Percentiles rank a stretch among this genome's conserved stretches.
Conservation (phyloP, 2,797 vertebrate species). For the Dallia pectoralis region DNA sequence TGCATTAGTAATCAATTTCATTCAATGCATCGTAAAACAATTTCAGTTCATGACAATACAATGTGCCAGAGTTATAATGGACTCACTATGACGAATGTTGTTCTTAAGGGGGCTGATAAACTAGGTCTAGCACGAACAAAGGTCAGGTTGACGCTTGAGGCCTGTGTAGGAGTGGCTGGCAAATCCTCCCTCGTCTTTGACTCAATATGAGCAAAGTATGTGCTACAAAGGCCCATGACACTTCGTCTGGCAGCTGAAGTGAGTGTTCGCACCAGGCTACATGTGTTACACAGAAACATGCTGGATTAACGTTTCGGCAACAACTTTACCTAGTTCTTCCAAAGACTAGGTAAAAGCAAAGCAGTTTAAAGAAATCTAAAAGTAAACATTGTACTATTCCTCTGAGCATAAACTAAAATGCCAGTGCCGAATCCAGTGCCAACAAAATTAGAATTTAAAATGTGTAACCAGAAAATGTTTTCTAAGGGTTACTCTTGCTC, state of each 20-base stretch:
- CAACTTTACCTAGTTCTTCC: background rate
- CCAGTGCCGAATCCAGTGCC: conserved; percentile 5
- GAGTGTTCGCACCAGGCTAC: conserved; percentile 32
- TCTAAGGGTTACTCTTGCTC: conserved; percentile 1
- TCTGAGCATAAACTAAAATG: conserved; percentile 17
- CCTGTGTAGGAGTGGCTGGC: conserved; percentile 27
- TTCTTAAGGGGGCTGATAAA: background rate
- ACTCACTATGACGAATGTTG: conserved; percentile 1
- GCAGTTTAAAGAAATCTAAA: conserved; percentile 6
- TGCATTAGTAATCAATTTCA: conserved; percentile 59
- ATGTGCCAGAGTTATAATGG: conserved; percentile 29
- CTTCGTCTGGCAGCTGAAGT: conserved; percentile 49
- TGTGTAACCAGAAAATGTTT: background rate
- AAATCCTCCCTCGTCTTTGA: conserved; percentile 41
- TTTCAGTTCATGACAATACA: conserved; percentile 48
- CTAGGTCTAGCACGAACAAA: background rate
- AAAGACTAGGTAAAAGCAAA: background rate
- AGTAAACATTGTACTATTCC: conserved; percentile 23
- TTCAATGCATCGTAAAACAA: conserved; percentile 58
- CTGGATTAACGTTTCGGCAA: background rate
- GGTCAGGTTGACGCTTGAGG: conserved; percentile 23
- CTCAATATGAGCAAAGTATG: conserved; percentile 41
- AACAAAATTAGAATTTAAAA: conserved; percentile 11
- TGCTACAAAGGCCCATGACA: conserved; percentile 36
- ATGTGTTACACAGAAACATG: conserved; percentile 30